Evolutionary conservation across 2,113 vertebrate species (phyloP), one percentile per base, ranked within the genome.

Genomic region (Oxygymnocypris stewartii): DNA sequence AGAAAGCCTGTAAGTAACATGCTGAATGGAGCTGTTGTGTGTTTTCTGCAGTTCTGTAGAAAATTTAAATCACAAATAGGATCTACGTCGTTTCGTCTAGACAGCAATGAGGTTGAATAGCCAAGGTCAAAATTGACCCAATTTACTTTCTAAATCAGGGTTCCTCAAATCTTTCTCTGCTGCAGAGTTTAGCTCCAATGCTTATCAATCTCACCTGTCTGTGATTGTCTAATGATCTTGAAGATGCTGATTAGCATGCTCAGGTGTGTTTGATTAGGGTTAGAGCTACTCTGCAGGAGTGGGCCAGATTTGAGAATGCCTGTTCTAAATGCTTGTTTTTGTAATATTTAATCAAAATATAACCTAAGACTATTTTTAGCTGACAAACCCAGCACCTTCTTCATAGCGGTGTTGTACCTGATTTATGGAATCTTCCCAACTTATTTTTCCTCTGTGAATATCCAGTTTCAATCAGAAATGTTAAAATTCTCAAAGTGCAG

Each of bases 1-100:
- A 81, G 12, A 81, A 65, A 28, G 42, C 10, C 2, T 82, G 61
- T 42, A 49, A 47, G 79, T 23, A 49, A 82, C 79, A 47, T 23
- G 42, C 25, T 49, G n/a, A 78, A 78, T 78, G 28, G 76, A 54
- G 8, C 76, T 20, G 47, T 18, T 49, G 25, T 35, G 42, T 0
- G 13, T 20, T 49, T 69, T 49, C 42, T 65, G 8, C 57, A 7
- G 42, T 82, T 2, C 61, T 23, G 4, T 49, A 49, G 10, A 28
- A 49, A 47, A 44, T 59, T 28, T 31, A 67, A 65, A 31, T 40
- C 35, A 37, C 37, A 80, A 61, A 79, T 23, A 23, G n/a, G 54
- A 80, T 40, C 37, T 28, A 57, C 16, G 37, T 25, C 4, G 5
- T 42, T 44, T 81, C n/a, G 4, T 63, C 40, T 28, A 65, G 23